Evolutionary conservation across 2,888 invertebrate species (phyloP), one percentile per base, ranked within the genome.

Genomic region (Himalopsyche kuldschensis): DNA sequence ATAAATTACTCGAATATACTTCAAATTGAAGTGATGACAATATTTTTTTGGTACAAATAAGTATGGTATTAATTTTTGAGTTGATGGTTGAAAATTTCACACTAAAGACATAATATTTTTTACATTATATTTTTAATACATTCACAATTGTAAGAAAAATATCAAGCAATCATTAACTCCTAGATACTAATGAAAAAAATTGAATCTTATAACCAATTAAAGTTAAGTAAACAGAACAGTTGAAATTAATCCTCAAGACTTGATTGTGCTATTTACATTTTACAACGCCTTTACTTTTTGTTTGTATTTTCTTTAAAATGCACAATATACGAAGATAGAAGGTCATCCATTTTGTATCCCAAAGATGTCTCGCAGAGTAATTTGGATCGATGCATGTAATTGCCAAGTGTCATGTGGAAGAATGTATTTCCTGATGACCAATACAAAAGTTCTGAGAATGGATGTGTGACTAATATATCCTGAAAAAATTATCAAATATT

Each of bases 371-470:
- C 97, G 89, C 97, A 98, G 1, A 98, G 92, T 83, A 95, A 91
- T 89, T 98, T 98, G 35, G 96, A 96, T 82, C 97, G 97, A 76
- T 96, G 94, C 87, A 98, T 95, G 89, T 98, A 94, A 89, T 97
- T 98, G n/a, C 98, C 98, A 88, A 98, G 96, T 0, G 98, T 97
- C 93, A 98, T 95, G 88, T 97, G 97, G 92, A 98, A 98, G 89
- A 96, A 98, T 0, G 97, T 98, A 89, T 97, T 98, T 15, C 98
- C 98, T 10, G 97, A 97, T 75, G 97, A 97, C 98, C 98, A 99
- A 89, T 98, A 98, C 79, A 96, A 97, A 85, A 99, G 93, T 88
- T 97, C 96, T 1, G 95, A 95, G 90, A 97, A 98, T 31, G 95
- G 95, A 90, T 98, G 96, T 17, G 95, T 95, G 4, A 94, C 94